A percentile compares a stretch with the other conserved stretches of the same genome.
These are phyloP conservation scores for Gymnosoma rotundatum DNA, from an alignment of 2,888 invertebrate species.

Conservation along the genomic window DNA sequence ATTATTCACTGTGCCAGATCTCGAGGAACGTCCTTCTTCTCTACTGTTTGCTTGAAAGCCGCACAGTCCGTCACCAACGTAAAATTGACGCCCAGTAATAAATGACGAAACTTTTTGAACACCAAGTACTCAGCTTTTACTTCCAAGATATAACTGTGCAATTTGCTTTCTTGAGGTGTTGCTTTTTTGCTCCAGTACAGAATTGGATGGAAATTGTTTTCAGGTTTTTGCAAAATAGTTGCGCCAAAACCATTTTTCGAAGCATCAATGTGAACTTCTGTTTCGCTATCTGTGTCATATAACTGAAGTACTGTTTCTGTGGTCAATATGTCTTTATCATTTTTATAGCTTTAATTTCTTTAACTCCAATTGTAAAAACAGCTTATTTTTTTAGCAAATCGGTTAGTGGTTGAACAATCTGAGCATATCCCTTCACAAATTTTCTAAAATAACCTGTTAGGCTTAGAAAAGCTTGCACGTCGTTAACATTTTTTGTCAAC, in stretches of 20 bases:
- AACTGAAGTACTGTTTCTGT: no score
- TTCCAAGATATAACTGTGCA: not conserved
- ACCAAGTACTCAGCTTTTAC: not conserved
- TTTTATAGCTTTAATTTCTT: no score
- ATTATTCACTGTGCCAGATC: constrained; percentile 71
- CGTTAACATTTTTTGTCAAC: not conserved
- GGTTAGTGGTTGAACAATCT: not conserved
- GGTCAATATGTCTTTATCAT: no score
- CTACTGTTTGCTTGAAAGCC: no score
- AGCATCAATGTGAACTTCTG: not conserved
- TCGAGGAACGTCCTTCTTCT: constrained; percentile 63
- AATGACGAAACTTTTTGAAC: constrained; percentile 72
- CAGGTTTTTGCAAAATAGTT: not conserved
- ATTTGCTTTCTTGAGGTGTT: not conserved
- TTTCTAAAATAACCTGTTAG: not conserved
- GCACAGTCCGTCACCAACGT: constrained; percentile 42
- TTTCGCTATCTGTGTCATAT: no score
- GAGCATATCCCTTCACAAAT: not conserved
- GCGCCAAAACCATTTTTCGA: not conserved
- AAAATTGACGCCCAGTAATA: constrained; percentile 71
- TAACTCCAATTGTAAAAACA: no score
- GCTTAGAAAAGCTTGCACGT: not conserved
- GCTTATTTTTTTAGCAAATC: not conserved
- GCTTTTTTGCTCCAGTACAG: not conserved
- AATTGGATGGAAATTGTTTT: not conserved